Evolutionary conservation across 2,113 vertebrate genomes (phyloP), one percentile per base, ranked within the genome.

Genomic region (Hoplias malabaricus): DNA sequence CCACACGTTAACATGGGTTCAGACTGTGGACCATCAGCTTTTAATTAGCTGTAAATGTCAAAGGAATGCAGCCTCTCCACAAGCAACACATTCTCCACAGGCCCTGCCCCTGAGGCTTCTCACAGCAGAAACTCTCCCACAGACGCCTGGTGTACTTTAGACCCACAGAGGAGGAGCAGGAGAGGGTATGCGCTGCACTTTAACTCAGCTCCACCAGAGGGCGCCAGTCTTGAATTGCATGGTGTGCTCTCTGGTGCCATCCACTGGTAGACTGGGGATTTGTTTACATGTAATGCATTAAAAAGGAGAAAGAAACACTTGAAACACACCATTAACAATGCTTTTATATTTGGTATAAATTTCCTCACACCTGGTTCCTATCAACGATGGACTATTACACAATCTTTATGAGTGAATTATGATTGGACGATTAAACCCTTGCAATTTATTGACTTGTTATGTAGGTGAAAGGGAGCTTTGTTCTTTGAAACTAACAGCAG

Each of bases 401-500:
- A n/a, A n/a, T n/a, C n/a, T n/a, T n/a, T n/a, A n/a, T n/a, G n/a
- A n/a, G n/a, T n/a, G n/a, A n/a, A n/a, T n/a, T n/a, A n/a, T n/a
- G n/a, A n/a, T n/a, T n/a, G n/a, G n/a, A n/a, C n/a, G n/a, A n/a
- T n/a, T n/a, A n/a, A n/a, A n/a, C n/a, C n/a, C n/a, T n/a, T n/a
- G n/a, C n/a, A n/a, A n/a, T n/a, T n/a, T n/a, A n/a, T n/a, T n/a
- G n/a, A n/a, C n/a, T n/a, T n/a, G n/a, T n/a, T n/a, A n/a, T n/a
- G 14, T 54, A n/a, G 19, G 33, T 65, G 43, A 62, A 62, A 63
- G 72, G 3, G 59, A 85, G 74, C 56, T 61, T 80, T 63, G 0
- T 81, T 83, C 88, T 92, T 90, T 91, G 88, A 90, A 87, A 86
- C 80, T 90, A 88, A 84, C 90, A 92, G 85, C 53, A 46, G 85